Base-by-base conservation (phyloP, 2,113 vertebrate species). In the Pterophyllum scalare region DNA sequence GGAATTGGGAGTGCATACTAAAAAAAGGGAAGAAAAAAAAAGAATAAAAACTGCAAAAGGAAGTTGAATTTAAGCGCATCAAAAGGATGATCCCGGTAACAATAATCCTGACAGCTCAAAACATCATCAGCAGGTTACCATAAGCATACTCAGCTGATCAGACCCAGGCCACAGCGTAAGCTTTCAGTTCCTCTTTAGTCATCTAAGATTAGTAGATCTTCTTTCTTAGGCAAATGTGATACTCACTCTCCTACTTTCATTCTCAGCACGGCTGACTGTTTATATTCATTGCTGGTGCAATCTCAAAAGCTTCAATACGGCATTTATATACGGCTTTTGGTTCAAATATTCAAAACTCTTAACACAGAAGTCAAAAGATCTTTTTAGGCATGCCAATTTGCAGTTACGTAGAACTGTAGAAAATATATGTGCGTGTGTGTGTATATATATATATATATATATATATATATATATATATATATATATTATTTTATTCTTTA, bases 141-240 rank as follows among this genome's bases (percentile, higher is more conserved):
- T 52, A 31, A n/a, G 33, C 8, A 38, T 22, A 64, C 31, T 59
- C 54, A 85, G 81, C 64, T 76, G 40, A 79, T 75, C 1, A 56
- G 2, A 59, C 65, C 70, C 1, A 74, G 15, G 31, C 40, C 61
- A 58, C 7, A 28, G 6, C 13, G 0, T 52, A 7, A 81, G 40
- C 57, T 93, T 88, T 92, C 89, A 82, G 12, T 93, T 93, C 92
- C 88, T 88, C 87, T 85, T 89, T 64, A 56, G 1, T 19, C 1
- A 1, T 64, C 75, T 84, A 70, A 85, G 43, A 86, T 88, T 70
- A 88, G 82, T 3, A 65, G 52, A 56, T 26, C 6, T 3, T 33
- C 1, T 33, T 58, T 80, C 11, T 77, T 59, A 84, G 6, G 77
- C 81, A 88, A 89, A 93, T 87, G 64, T 52, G 20, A 62, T 2